Conservation (phyloP, 2,113 vertebrate species). For the Pachycephala philippinensis region DNA sequence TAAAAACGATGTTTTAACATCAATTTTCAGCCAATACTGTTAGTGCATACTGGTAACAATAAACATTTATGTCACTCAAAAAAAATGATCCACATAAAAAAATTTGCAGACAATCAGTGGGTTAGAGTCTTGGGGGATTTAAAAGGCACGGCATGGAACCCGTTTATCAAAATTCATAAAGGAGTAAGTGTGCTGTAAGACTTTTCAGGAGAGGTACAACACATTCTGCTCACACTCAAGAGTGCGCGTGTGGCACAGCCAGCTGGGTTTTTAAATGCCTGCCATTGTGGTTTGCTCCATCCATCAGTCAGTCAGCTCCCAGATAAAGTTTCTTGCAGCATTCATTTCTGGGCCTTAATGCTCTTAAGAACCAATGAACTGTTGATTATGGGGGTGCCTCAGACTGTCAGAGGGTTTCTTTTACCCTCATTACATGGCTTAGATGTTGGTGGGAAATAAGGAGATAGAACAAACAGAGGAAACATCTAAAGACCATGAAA, state of each 20-base stretch:
- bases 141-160: neutral
- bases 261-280: conserved; percentile 18
- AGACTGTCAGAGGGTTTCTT: neutral
- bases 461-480: neutral
- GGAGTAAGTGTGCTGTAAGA: neutral
- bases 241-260: neutral
- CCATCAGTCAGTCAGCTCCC: conserved; percentile 10
- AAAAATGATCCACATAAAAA: neutral
- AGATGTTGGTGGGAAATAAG: neutral
- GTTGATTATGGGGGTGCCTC: neutral
- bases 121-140: neutral
- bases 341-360: neutral
- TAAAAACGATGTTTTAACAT: neutral
- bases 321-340: conserved; percentile 23
- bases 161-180: neutral
- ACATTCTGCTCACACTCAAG: neutral
- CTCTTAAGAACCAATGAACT: neutral
- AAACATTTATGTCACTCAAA: neutral
- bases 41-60: neutral
- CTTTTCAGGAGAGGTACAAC: neutral
- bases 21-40: neutral
- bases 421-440: neutral
- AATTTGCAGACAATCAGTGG: neutral
- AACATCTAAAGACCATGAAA: neutral
- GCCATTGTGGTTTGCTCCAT: neutral